These are phyloP conservation scores for Aphelocoma californica DNA, from an alignment of 2,797 vertebrate genomes.

Conservation along the genomic window DNA sequence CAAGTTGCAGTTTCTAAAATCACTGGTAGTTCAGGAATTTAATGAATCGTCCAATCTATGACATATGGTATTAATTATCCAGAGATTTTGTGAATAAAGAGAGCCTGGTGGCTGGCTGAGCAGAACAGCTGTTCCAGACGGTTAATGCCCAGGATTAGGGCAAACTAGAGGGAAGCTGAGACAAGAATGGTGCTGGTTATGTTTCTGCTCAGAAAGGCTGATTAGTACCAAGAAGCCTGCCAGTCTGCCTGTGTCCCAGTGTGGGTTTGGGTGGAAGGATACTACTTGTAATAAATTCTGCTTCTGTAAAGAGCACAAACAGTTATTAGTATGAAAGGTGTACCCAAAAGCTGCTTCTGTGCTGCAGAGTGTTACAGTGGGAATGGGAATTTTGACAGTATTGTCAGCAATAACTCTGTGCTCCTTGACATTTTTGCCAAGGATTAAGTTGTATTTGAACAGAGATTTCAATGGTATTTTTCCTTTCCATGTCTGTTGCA, in stretches of 20 bases:
- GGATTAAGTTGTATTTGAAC: not conserved
- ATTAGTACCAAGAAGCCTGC: not conserved
- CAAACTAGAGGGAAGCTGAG: not conserved
- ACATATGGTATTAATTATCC: not conserved
- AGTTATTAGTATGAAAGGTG: not conserved
- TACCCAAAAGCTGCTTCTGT: not conserved
- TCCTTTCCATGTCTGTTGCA: not conserved
- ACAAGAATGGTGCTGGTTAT: not conserved
- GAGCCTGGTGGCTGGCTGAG: not conserved
- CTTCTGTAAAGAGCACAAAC: not conserved
- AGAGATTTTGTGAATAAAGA: not conserved
- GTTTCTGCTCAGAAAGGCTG: not conserved
- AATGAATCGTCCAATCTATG: not conserved
- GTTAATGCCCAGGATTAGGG: not conserved
- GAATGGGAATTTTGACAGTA: not conserved
- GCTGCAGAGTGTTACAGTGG: not conserved
- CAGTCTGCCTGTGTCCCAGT: not conserved
- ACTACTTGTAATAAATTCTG: not conserved
- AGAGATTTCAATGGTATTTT: not conserved
- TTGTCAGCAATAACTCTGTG: not conserved
- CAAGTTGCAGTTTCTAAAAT: not conserved
- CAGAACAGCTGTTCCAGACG: conserved; percentile 4
- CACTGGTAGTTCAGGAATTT: not conserved
- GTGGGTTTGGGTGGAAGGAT: not conserved
- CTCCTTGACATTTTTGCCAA: not conserved